Conservation (phyloP, 1,140 invertebrate genomes). For the Antheraea mylitta region DNA sequence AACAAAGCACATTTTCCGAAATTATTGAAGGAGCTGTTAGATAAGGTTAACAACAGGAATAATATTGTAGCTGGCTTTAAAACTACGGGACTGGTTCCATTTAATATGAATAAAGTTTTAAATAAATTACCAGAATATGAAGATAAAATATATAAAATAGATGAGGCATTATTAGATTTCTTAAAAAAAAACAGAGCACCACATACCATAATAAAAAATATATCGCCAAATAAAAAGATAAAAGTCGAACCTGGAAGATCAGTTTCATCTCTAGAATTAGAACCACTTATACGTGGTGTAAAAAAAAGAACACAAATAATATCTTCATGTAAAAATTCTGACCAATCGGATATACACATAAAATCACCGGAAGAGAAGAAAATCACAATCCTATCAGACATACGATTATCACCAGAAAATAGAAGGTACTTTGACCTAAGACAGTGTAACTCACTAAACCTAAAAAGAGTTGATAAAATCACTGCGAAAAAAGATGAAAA, state of each 20-base stretch:
- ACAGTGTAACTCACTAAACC: background rate
- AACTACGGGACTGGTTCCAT: constrained; percentile 9
- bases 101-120: constrained; percentile 4
- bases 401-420: too few species aligned
- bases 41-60: background rate
- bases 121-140: constrained; percentile 5
- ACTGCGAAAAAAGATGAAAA: too few species aligned
- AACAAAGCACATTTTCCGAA: constrained; percentile 7
- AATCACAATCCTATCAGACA: too few species aligned
- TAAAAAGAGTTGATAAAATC: too few species aligned
- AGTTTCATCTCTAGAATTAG: constrained; percentile 6
- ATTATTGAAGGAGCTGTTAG: background rate
- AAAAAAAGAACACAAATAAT: too few species aligned
- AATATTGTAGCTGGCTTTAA: constrained; percentile 12
- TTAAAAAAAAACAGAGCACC: constrained; percentile 1
- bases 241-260: background rate
- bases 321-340: too few species aligned
- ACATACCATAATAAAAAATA: constrained; percentile 5
- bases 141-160: constrained; percentile 1
- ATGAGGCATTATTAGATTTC: constrained; percentile 1
- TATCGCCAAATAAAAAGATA: background rate
- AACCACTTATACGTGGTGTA: background rate
- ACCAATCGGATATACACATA: too few species aligned
- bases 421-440: too few species aligned
- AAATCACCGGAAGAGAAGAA: too few species aligned